phyloP scores from a whole-genome alignment of 2,888 invertebrate species.

The Coenonympha glycerion region DNA sequence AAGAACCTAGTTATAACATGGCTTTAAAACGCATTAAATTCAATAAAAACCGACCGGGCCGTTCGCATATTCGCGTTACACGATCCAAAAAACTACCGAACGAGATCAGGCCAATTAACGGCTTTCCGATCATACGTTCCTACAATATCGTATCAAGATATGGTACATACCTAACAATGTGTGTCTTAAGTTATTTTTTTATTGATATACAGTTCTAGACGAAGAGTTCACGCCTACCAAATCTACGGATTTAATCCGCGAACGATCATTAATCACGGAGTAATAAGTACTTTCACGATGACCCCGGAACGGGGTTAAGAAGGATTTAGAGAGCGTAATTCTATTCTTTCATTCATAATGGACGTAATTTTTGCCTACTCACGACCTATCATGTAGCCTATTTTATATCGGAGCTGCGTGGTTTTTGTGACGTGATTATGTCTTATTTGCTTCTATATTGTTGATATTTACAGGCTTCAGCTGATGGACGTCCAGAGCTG shows the following conservation, averaged over 20 bases:
- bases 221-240: slow-evolving; percentile 21
- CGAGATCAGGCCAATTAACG: slow-evolving; percentile 47
- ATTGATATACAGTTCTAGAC: too few species aligned
- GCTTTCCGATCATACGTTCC: slow-evolving; percentile 36
- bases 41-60: slow-evolving; percentile 12
- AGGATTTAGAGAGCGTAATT: slow-evolving; percentile 3
- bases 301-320: slow-evolving; percentile 9
- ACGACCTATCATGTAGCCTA: too few species aligned
- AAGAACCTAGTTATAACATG: too few species aligned
- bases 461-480: too few species aligned
- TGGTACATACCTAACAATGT: too few species aligned
- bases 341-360: background rate
- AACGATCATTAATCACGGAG: slow-evolving; percentile 8
- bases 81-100: slow-evolving; percentile 17
- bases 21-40: too few species aligned
- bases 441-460: too few species aligned
- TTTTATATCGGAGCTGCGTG: too few species aligned
- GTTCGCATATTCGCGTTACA: slow-evolving; percentile 11
- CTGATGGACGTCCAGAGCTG: too few species aligned
- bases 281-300: slow-evolving; percentile 10
- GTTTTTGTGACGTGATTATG: too few species aligned
- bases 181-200: too few species aligned
- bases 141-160: slow-evolving; percentile 22
- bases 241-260: slow-evolving; percentile 4
- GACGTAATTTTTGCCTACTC: too few species aligned